Percentiles rank a stretch among this genome's conserved stretches.
Evolutionary conservation across 1,140 invertebrate species (phyloP).

Genomic region (Musca domestica): DNA sequence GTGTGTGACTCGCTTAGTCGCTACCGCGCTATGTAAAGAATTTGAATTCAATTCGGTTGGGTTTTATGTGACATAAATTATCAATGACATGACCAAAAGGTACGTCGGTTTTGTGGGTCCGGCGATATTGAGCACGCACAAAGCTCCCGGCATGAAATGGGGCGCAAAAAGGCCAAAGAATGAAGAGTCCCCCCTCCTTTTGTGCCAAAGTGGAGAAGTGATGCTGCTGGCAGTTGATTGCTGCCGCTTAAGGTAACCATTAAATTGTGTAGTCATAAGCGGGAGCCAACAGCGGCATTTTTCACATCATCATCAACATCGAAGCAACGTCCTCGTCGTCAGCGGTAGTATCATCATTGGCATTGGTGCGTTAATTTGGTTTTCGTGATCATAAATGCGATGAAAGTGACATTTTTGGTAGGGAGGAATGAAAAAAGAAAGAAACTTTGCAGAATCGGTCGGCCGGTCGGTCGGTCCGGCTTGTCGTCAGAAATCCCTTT

Average conservation of each 20-base stretch:
- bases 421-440: too few relatives aligned
- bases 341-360: not conserved
- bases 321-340: too few relatives aligned
- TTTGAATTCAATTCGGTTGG: slow-evolving; percentile 20
- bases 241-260: not conserved
- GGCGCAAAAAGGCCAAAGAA: too few relatives aligned
- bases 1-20: not conserved
- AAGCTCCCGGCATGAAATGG: too few relatives aligned
- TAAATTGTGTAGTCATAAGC: not conserved
- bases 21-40: slow-evolving; percentile 18
- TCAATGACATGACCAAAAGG: slow-evolving; percentile 18
- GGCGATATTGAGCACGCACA: too few relatives aligned
- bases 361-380: slow-evolving; percentile 15
- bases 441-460: too few relatives aligned
- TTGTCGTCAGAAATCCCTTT: too few relatives aligned
- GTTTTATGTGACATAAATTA: slow-evolving; percentile 19
- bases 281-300: not conserved
- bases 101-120: not conserved
- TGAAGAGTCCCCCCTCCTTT: too few relatives aligned
- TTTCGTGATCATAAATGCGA: slow-evolving; percentile 6
- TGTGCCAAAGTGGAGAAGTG: too few relatives aligned
- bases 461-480: too few relatives aligned
- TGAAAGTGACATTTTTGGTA: too few relatives aligned
- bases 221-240: not conserved
- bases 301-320: too few relatives aligned